Base-by-base conservation (phyloP, 2,797 vertebrate genomes). In the Leptoclinus maculatus region DNA sequence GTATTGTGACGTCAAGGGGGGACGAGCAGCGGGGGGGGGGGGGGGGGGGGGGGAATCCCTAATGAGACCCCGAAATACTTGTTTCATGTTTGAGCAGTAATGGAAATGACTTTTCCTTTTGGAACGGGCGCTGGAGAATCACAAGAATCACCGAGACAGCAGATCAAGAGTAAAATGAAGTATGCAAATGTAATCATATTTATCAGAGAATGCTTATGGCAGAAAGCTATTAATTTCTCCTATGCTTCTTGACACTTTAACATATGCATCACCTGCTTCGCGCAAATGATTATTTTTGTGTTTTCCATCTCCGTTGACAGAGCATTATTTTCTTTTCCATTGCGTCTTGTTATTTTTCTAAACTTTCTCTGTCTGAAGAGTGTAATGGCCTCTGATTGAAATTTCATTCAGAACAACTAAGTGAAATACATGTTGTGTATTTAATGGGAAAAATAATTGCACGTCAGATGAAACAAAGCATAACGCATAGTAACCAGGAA, bases 381-480 rank as follows among this genome's bases (percentile, higher is more conserved):
- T 91, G 91, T 95, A 95, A 94, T 94, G 93, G 92, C 89, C 92
- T 92, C 92, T 94, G 94, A 95, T 96, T 96, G 94, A 96, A 96
- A 96, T 95, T 95, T 95, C 94, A 95, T 92, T 93, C 86, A 88
- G 91, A 94, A 93, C 93, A 93, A 91, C 92, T 94, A 95, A 95
- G 93, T 94, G 95, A 95, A 96, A 95, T 95, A 94, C 93, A 92
- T 93, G 94, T 95, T 94, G 93, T 94, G 94, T 95, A 93, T 96
- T 96, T 96, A 96, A 96, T 96, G 95, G 95, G 83, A 95, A 96
- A 96, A 96, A 96, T 96, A 96, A 96, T 96, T 96, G 95, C 95
- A 95, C 93, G 94, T 96, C 96, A 96, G 93, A 91, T 90, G 94
- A 95, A 95, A 95, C 95, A 95, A 95, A 95, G 94, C 95, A 94